Base-by-base conservation (phyloP, 2,888 invertebrate genomes). In the Melinaea menophilus region DNA sequence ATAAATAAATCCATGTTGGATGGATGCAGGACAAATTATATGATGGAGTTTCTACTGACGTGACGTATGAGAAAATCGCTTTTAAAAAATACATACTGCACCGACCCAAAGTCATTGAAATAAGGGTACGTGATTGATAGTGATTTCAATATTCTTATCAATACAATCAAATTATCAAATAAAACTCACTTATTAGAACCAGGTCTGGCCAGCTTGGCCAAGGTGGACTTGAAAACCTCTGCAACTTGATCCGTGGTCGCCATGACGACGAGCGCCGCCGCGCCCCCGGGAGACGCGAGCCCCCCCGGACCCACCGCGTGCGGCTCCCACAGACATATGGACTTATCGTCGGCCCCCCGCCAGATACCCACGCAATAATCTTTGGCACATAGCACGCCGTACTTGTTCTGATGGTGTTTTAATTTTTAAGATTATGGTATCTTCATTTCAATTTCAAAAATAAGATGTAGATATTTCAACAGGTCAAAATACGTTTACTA, bases 331-430 rank as follows among this genome's bases (percentile, higher is more conserved):
- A 88, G 65, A 2, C 81, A 76, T 5, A 63, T 76, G 0, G 82
- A 70, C 46, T 78, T 79, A 7, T 79, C 84, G 47, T 84, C 86
- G 0, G 74, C 69, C 0, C 72, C 80, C 12, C 69, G 73, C 89
- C 88, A 90, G 0, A 89, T 56, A 0, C 73, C 88, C 0, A 86
- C 87, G 69, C 89, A 90, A 69, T 89, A 90, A 37, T 78, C 76
- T 64, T 90, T 90, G 0, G 80, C 70, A 77, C 90, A 89, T 0
- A 90, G 65, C 0, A 90, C 81, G 0, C 88, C 90, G 68, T 85
- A 72, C 37, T 80, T 84, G 69, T 82, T 12, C 88, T 89, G 71
- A 1, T 56, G 64, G 5, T n/a, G 12, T 45, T 5, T 22, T 22
- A 22, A 22, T 22, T 22, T 22, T 22, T 22, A 22, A 22, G 22